phyloP scores from a whole-genome alignment of 2,888 invertebrate genomes.

The Uropetala carovei region DNA sequence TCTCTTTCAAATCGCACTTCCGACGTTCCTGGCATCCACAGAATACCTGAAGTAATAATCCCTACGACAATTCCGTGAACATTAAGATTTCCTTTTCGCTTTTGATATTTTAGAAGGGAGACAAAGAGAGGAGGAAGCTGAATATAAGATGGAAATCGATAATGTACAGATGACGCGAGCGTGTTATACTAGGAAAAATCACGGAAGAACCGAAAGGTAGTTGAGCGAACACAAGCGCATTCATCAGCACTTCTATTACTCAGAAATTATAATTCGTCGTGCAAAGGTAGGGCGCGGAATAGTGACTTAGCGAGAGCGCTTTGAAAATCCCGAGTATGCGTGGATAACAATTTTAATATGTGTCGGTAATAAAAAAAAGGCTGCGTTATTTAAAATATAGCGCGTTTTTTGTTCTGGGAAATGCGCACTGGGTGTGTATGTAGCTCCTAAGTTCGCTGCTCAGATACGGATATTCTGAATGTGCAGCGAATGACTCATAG shows the following conservation, averaged over 20 bases:
- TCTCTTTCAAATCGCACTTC: no score
- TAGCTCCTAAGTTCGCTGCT: not conserved
- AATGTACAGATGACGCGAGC: not conserved
- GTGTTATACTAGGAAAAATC: not conserved
- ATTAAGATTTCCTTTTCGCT: no score
- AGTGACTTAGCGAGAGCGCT: not conserved
- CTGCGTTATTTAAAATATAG: not conserved
- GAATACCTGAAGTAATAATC: no score
- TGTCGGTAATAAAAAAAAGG: not conserved
- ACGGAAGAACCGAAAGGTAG: not conserved
- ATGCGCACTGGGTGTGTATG: not conserved
- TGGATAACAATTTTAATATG: not conserved
- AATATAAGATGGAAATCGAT: conserved; percentile 4
- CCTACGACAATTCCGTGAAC: no score
- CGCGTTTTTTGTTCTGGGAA: not conserved
- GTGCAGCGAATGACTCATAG: not conserved
- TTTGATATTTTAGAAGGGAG: no score
- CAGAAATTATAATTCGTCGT: not conserved
- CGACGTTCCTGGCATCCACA: no score
- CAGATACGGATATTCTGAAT: not conserved
- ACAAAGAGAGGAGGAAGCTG: not conserved
- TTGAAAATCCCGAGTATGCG: not conserved
- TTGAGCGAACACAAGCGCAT: not conserved
- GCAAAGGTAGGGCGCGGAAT: not conserved
- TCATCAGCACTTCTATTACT: not conserved